Evolutionary conservation across 2,113 vertebrate species (phyloP).

Genomic region (Eleginops maclovinus): DNA sequence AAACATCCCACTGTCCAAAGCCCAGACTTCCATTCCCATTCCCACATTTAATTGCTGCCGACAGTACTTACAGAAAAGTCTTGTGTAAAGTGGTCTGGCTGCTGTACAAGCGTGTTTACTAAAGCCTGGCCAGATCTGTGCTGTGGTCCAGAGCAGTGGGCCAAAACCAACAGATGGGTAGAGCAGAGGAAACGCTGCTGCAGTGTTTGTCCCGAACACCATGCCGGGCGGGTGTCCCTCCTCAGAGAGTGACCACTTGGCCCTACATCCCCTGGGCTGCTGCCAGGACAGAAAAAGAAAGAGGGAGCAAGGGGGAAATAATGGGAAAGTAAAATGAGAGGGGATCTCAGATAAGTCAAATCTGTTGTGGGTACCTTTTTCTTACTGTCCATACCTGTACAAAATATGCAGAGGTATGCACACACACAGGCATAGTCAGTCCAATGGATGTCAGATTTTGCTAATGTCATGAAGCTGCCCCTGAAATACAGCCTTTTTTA

Average conservation of each 20-base stretch:
- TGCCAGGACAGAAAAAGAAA: slow-evolving; percentile 57
- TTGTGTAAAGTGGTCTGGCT: slow-evolving; percentile 78
- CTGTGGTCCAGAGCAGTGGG: slow-evolving; percentile 69
- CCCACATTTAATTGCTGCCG: slow-evolving; percentile 71
- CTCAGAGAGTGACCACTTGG: slow-evolving; percentile 79
- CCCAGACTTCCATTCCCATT: slow-evolving; percentile 45
- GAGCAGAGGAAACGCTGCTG: slow-evolving; percentile 78
- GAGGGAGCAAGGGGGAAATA: background rate
- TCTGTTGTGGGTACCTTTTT: slow-evolving; percentile 27
- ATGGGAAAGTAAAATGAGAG: slow-evolving; percentile 12
- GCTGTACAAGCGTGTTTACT: slow-evolving; percentile 73
- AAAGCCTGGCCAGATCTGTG: slow-evolving; percentile 70
- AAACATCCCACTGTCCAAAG: slow-evolving; percentile 48
- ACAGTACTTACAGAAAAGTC: slow-evolving; percentile 76
- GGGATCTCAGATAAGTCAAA: slow-evolving; percentile 4
- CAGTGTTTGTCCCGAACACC: slow-evolving; percentile 77
- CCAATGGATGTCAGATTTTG: slow-evolving; percentile 29
- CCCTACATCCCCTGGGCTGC: slow-evolving; percentile 55
- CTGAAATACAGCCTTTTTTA: slow-evolving; percentile 6
- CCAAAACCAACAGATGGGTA: slow-evolving; percentile 83
- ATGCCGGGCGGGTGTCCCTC: slow-evolving; percentile 70
- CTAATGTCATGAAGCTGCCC: slow-evolving; percentile 49
- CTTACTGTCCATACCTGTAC: slow-evolving; percentile 3
- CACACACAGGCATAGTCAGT: slow-evolving; percentile 9
- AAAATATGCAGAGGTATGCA: slow-evolving; percentile 25